Evolutionary conservation across 1,140 invertebrate species (phyloP).

Genomic region (Eumaeus atala): DNA sequence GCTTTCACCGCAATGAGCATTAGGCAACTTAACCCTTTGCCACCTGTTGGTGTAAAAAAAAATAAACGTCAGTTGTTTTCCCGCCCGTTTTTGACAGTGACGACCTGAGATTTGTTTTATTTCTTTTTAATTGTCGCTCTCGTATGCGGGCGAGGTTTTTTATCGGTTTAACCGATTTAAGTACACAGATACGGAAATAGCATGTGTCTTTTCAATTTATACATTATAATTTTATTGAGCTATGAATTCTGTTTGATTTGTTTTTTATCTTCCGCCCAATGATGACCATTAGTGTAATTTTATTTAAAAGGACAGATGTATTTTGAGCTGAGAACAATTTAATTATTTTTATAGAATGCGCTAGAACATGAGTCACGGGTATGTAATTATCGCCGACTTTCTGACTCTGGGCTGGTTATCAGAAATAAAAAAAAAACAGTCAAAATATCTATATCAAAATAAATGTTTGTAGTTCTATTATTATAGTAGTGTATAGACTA

Average conservation of each 20-base stretch:
- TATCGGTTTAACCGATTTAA: conserved; percentile 54
- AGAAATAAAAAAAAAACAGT: no score
- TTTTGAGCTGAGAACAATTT: not conserved
- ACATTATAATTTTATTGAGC: conserved; percentile 62
- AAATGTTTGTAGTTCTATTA: no score
- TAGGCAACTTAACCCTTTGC: conserved; percentile 52
- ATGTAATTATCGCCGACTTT: no score
- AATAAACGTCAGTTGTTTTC: conserved; percentile 61
- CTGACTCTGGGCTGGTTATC: no score
- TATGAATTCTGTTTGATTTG: conserved; percentile 31
- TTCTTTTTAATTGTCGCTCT: conserved; percentile 68
- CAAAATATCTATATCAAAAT: no score
- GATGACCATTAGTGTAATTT: conserved; percentile 3
- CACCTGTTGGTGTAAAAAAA: conserved; percentile 59
- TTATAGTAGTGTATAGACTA: no score
- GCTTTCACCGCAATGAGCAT: conserved; percentile 46
- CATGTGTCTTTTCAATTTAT: conserved; percentile 51
- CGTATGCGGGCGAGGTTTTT: conserved; percentile 41
- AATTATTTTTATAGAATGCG: no score
- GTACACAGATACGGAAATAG: conserved; percentile 60
- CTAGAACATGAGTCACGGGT: no score
- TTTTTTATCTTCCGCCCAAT: conserved; percentile 17
- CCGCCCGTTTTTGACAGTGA: conserved; percentile 49
- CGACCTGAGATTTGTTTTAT: conserved; percentile 67
- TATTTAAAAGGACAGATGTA: conserved; percentile 3